phyloP scores from a whole-genome alignment of 23 tunicate species.

The Trididemnum miniatum region DNA sequence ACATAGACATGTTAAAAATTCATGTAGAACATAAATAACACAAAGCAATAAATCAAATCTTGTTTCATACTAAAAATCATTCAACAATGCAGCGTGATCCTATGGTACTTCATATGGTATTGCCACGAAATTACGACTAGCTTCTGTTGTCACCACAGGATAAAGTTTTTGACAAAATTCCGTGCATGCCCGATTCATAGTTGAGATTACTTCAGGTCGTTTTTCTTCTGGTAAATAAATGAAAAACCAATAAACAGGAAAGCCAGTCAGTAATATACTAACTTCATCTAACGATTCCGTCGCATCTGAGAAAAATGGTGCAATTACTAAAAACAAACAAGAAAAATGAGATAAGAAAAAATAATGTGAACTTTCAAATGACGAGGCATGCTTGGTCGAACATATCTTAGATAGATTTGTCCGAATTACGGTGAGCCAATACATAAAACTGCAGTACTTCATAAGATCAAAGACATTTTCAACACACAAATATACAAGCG shows the following conservation, averaged over 20 bases:
- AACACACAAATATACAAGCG: slow-evolving; percentile 80
- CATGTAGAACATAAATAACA: too few species aligned
- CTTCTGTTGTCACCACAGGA: slow-evolving; percentile 59
- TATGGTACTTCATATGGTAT: too few species aligned
- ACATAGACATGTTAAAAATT: too few species aligned
- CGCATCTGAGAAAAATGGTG: slow-evolving; percentile 76
- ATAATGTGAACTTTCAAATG: slow-evolving; percentile 75
- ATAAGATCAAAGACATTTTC: slow-evolving; percentile 87
- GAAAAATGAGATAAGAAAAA: slow-evolving; percentile 59
- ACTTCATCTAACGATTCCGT: slow-evolving; percentile 63
- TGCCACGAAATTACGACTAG: slow-evolving; percentile 45
- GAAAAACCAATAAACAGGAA: slow-evolving; percentile 76
- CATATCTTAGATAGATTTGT: slow-evolving; percentile 69
- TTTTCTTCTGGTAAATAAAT: slow-evolving; percentile 36
- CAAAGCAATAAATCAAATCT: too few species aligned
- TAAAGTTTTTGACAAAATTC: slow-evolving; percentile 59
- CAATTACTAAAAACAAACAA: slow-evolving; percentile 75
- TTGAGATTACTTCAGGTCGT: slow-evolving; percentile 31
- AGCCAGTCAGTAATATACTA: slow-evolving; percentile 73
- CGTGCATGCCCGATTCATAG: slow-evolving; percentile 9
- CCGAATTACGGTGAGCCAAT: slow-evolving; percentile 96
- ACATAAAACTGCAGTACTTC: slow-evolving; percentile 97
- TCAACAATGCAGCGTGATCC: too few species aligned
- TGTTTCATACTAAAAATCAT: too few species aligned
- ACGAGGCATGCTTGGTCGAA: slow-evolving; percentile 68